Evolutionary conservation across 1,140 invertebrate species (phyloP).

Genomic region (Cryptotermes secundus): DNA sequence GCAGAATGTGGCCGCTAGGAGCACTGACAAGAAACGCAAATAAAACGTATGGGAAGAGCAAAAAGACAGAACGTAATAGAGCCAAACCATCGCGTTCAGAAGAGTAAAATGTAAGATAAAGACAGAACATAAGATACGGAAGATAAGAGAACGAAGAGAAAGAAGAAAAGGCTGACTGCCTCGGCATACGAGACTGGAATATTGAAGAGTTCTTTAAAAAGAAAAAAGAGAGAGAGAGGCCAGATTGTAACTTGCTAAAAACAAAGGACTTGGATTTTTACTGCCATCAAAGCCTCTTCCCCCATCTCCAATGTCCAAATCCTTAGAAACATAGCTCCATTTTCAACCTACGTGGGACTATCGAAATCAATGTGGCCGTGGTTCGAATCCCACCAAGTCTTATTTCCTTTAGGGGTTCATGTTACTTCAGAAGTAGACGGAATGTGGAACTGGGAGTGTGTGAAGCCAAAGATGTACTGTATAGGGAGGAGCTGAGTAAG

Average conservation of each 20-base stretch:
- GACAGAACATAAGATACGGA: not conserved
- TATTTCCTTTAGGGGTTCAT: not conserved
- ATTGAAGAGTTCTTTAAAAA: not conserved
- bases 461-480: not conserved
- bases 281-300: not conserved
- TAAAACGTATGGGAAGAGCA: not conserved
- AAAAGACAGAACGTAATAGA: not conserved
- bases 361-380: not conserved
- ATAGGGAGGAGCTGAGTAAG: not conserved
- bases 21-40: not conserved
- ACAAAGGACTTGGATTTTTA: not conserved
- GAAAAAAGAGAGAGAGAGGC: too few relatives aligned
- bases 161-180: not conserved
- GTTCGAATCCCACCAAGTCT: not conserved
- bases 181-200: not conserved
- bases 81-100: not conserved
- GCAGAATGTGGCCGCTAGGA: not conserved
- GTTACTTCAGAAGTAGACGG: not conserved
- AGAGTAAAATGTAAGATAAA: constrained; percentile 1
- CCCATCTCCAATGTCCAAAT: not conserved
- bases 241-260: constrained; percentile 19
- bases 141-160: not conserved
- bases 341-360: not conserved
- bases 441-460: not conserved
- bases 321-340: not conserved